Evolutionary conservation across 2,888 invertebrate genomes (phyloP).

Genomic region (Lampropteryx suffumata): DNA sequence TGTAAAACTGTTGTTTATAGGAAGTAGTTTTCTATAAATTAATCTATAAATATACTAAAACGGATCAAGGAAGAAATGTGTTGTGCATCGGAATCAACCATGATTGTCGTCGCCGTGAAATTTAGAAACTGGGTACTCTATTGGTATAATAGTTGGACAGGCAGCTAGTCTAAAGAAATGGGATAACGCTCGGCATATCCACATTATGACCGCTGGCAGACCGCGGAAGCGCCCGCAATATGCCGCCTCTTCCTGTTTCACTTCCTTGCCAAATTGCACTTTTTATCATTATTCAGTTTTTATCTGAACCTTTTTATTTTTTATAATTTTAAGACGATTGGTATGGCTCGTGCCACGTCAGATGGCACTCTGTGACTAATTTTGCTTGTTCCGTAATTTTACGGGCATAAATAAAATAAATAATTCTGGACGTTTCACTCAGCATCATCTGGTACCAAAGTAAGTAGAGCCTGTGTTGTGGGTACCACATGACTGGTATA

Average conservation of each 20-base stretch:
- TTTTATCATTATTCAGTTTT: conserved; percentile 46
- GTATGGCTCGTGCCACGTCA: conserved; percentile 70
- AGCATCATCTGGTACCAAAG: neutral
- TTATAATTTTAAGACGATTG: conserved; percentile 51
- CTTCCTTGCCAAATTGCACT: conserved; percentile 69
- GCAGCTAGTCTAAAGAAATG: too few species aligned
- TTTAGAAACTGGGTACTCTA: too few species aligned
- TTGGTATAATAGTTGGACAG: too few species aligned
- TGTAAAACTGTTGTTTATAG: too few species aligned
- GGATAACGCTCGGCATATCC: conserved; percentile 38
- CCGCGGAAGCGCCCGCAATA: conserved; percentile 77
- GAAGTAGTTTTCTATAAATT: too few species aligned
- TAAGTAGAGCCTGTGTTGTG: neutral
- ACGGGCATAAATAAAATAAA: neutral
- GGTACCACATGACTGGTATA: too few species aligned
- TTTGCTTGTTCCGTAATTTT: conserved; percentile 53
- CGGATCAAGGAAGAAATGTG: too few species aligned
- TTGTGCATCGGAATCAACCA: too few species aligned
- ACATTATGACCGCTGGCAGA: conserved; percentile 43
- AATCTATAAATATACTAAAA: too few species aligned
- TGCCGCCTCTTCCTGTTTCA: conserved; percentile 77
- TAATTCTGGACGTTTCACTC: neutral
- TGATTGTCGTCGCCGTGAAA: too few species aligned
- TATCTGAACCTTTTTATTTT: conserved; percentile 47
- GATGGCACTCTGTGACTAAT: conserved; percentile 49